Evolutionary conservation across 2,888 invertebrate species (phyloP).

Genomic region (Nipponacmea schrenckii): DNA sequence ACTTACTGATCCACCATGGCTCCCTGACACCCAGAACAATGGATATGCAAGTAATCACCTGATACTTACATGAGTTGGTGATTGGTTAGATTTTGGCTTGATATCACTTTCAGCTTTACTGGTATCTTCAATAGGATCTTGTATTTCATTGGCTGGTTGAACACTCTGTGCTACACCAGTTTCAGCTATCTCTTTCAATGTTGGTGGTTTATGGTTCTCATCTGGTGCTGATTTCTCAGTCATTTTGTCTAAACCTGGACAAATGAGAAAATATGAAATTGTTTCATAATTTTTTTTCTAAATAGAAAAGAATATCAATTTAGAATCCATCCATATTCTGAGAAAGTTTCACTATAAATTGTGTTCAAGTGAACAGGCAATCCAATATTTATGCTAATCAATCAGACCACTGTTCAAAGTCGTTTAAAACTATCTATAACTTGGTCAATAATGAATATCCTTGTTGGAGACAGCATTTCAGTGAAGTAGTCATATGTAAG

Average conservation of each 20-base stretch:
- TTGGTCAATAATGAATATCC: too few species aligned
- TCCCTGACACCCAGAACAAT: too few species aligned
- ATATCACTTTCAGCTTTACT: constrained; percentile 9
- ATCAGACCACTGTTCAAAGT: too few species aligned
- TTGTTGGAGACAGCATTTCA: too few species aligned
- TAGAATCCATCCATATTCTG: too few species aligned
- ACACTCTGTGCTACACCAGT: constrained; percentile 47
- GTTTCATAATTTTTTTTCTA: not conserved
- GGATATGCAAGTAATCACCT: too few species aligned
- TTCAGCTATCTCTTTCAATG: constrained; percentile 55
- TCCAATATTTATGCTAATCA: too few species aligned
- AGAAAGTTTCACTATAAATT: not conserved
- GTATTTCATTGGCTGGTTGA: constrained; percentile 55
- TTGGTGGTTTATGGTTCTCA: constrained; percentile 67
- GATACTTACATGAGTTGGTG: not conserved
- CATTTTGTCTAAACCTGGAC: constrained; percentile 84
- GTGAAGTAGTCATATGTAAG: too few species aligned
- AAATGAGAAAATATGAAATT: not conserved
- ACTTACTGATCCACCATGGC: too few species aligned
- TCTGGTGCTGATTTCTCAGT: constrained; percentile 95
- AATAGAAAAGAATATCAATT: not conserved
- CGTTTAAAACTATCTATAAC: too few species aligned
- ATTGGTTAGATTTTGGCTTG: not conserved
- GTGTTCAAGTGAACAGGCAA: not conserved
- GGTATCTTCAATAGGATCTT: constrained; percentile 40